phyloP scores from a whole-genome alignment of 2,113 vertebrate genomes.

The Girardinichthys multiradiatus region DNA sequence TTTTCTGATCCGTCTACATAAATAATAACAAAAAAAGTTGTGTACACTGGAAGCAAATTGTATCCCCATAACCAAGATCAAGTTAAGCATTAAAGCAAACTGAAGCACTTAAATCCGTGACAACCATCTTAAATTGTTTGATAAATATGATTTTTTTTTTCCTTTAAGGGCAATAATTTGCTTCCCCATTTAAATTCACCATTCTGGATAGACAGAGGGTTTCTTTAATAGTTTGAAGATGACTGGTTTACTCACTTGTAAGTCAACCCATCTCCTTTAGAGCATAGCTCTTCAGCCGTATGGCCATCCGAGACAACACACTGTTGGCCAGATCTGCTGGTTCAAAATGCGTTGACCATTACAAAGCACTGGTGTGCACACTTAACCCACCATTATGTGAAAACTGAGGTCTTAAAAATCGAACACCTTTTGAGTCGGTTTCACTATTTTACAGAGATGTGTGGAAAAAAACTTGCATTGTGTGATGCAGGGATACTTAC shows the following conservation, averaged over 20 bases:
- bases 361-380: constrained; percentile 67
- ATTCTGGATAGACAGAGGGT: constrained; percentile 38
- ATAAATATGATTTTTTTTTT: constrained; percentile 22
- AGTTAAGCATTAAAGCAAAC: constrained; percentile 17
- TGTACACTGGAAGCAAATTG: constrained; percentile 54
- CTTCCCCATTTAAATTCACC: constrained; percentile 46
- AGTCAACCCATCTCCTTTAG: constrained; percentile 85
- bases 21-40: constrained; percentile 15
- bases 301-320: constrained; percentile 82
- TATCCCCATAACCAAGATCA: constrained; percentile 46
- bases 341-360: constrained; percentile 83
- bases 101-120: constrained; percentile 9
- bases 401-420: constrained; percentile 26
- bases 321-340: constrained; percentile 83
- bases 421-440: constrained; percentile 38
- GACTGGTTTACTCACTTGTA: constrained; percentile 84
- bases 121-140: constrained; percentile 13
- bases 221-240: constrained; percentile 62
- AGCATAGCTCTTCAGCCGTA: constrained; percentile 84
- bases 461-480: background rate
- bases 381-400: constrained; percentile 43
- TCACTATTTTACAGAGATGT: constrained; percentile 24
- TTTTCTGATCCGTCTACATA: constrained; percentile 25
- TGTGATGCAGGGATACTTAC: constrained; percentile 76
- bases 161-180: constrained; percentile 44